These are phyloP conservation scores for Pollimyrus isidori DNA, from an alignment of 2,113 vertebrate species.

Conservation along the genomic window DNA sequence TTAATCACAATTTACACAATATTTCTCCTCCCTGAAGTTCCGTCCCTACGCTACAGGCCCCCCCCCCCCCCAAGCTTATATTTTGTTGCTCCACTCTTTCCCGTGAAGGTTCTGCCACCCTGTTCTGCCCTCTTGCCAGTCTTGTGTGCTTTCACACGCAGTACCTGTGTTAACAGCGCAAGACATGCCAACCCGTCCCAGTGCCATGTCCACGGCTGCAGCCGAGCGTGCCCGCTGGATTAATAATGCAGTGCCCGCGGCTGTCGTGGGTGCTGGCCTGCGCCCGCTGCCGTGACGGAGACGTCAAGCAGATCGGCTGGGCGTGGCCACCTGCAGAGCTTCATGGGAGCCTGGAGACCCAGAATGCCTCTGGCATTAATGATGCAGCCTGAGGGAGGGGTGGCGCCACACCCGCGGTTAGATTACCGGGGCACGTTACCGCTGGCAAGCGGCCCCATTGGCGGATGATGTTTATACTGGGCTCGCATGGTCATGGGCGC, in stretches of 20 bases:
- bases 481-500: not conserved
- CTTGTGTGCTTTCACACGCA: slow-evolving; percentile 58
- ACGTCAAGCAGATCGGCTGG: slow-evolving; percentile 45
- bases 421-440: slow-evolving; percentile 7
- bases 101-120: slow-evolving; percentile 27
- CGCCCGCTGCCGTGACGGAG: slow-evolving; percentile 54
- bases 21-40: not conserved
- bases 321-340: slow-evolving; percentile 53
- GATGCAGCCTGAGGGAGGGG: not conserved
- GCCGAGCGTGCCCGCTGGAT: slow-evolving; percentile 58
- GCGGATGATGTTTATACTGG: not conserved
- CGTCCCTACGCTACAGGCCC: not conserved
- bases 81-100: not conserved
- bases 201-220: slow-evolving; percentile 56
- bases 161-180: slow-evolving; percentile 62
- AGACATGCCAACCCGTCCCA: slow-evolving; percentile 50
- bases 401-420: not conserved
- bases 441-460: not conserved
- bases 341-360: slow-evolving; percentile 56
- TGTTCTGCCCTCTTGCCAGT: slow-evolving; percentile 51
- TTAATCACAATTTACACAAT: not conserved
- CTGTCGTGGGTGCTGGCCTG: slow-evolving; percentile 42
- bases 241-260: slow-evolving; percentile 58
- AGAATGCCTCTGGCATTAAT: slow-evolving; percentile 33
- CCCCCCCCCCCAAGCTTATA: slow-evolving; percentile 20